Evolutionary conservation across 2,888 invertebrate genomes (phyloP), one percentile per base, ranked within the genome.

Genomic region (Junonia oenone): DNA sequence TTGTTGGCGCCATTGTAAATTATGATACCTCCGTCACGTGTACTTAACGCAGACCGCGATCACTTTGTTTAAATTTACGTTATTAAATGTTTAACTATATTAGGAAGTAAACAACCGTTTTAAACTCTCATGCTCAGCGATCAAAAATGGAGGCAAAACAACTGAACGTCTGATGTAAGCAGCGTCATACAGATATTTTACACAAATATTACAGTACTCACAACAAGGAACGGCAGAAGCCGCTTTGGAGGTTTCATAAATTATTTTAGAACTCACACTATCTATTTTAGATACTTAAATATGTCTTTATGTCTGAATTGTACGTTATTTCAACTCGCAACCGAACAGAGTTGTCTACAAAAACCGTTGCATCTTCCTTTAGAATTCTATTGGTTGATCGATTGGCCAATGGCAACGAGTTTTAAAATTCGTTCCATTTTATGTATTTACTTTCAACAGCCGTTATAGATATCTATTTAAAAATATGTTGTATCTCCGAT

Each of bases 1-100:
- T 91, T 56, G 91, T 90, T 76, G 94, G 93, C 79, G 93, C 93
- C 94, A 94, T 94, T 81, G 67, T 75, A 61, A 80, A 83, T 70
- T 74, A 73, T 67, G 61, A 63, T 64, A 56, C 58, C 65, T 66
- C 65, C 66, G 76, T 77, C 83, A 83, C 81, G 76, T 78, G 80
- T 64, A 56, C 14, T 50, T 19, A 14, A 47, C 9, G 6, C 45
- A 22, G 29, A 27, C 45, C 19, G 19, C 8, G 29, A 38, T 29
- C 22, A 51, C 26, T 48, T 40, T 19, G 19, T 13, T 52, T 6
- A 15, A 9, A 47, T 27, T 13, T 22, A 33, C 6, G 38, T 46
- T 31, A 26, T 11, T 14, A 22, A 11, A 8, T 63, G 55, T 59
- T 67, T 58, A 57, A 62, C 55, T 35, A 43, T n/a, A 43, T 43